Conservation (phyloP, 2,113 vertebrate species). For the Cebus imitator region DNA sequence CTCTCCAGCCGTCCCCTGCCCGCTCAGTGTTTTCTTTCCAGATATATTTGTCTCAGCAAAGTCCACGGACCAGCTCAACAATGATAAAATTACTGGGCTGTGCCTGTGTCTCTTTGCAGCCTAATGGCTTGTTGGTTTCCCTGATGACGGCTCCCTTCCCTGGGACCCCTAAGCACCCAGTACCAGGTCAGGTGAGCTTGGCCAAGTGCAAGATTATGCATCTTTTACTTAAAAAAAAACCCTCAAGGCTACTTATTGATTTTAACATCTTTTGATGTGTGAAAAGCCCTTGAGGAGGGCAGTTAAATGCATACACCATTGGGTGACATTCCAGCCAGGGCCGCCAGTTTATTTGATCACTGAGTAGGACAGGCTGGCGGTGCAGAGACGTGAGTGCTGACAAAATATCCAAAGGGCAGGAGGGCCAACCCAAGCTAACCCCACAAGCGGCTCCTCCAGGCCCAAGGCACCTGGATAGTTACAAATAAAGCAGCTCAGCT, state of each 20-base stretch:
- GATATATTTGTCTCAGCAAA: conserved; percentile 52
- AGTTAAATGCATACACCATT: background rate
- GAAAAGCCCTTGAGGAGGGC: background rate
- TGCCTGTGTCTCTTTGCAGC: background rate
- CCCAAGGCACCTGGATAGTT: fast-evolving
- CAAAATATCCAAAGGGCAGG: fast-evolving
- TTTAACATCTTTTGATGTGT: background rate
- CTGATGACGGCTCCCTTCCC: background rate
- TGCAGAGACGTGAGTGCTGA: too few species aligned
- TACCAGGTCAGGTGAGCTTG: background rate
- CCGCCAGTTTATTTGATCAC: fast-evolving
- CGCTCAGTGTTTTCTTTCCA: background rate
- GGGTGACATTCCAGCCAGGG: background rate
- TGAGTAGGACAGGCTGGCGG: fast-evolving
- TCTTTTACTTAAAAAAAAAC: background rate
- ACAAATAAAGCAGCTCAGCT: background rate
- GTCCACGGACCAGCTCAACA: background rate
- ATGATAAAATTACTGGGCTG: background rate
- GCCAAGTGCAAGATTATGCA: background rate
- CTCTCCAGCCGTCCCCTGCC: background rate
- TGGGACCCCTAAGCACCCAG: background rate
- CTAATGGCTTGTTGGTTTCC: background rate
- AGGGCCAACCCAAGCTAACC: background rate
- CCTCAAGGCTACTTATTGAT: background rate
- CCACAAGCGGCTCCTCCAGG: too few species aligned